Conservation (phyloP, 2,888 invertebrate genomes). For the Liodrosophila aerea region DNA sequence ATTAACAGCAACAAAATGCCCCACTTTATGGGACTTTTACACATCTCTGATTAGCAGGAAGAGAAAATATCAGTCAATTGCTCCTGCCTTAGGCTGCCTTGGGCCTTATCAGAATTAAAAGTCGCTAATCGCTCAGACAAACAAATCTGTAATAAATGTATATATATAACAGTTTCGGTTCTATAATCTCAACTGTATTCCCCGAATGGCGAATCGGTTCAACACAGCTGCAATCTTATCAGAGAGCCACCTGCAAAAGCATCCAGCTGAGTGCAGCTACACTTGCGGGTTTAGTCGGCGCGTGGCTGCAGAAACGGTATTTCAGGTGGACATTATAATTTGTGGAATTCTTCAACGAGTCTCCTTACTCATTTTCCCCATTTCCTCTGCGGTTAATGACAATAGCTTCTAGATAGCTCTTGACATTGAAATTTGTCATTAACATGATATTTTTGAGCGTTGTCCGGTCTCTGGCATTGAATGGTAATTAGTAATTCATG, state of each 20-base stretch:
- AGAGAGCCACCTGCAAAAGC: slow-evolving; percentile 50
- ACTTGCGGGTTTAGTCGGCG: slow-evolving; percentile 14
- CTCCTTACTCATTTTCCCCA: too few relatives aligned
- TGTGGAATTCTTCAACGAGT: too few relatives aligned
- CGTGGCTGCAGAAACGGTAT: slow-evolving; percentile 11
- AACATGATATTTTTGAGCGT: slow-evolving; percentile 3
- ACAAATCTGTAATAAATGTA: slow-evolving; percentile 49
- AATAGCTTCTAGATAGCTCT: not conserved
- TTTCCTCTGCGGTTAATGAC: too few relatives aligned
- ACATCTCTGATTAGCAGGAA: slow-evolving; percentile 43
- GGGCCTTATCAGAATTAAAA: slow-evolving; percentile 36
- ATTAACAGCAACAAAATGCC: slow-evolving; percentile 13
- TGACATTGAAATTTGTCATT: slow-evolving; percentile 13
- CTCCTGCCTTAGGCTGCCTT: not conserved
- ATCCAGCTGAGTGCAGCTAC: slow-evolving; percentile 41
- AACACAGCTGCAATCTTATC: slow-evolving; percentile 48
- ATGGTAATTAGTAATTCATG: slow-evolving; percentile 15
- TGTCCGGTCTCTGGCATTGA: slow-evolving; percentile 8
- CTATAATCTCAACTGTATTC: slow-evolving; percentile 27
- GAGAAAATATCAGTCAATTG: slow-evolving; percentile 22
- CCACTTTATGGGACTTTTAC: slow-evolving; percentile 34
- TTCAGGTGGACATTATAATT: too few relatives aligned
- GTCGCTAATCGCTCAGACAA: slow-evolving; percentile 37
- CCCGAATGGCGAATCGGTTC: slow-evolving; percentile 28
- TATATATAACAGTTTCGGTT: slow-evolving; percentile 12